These are phyloP conservation scores for Sebastes taczanowskii DNA, from an alignment of 2,797 vertebrate species.

Conservation along the genomic window DNA sequence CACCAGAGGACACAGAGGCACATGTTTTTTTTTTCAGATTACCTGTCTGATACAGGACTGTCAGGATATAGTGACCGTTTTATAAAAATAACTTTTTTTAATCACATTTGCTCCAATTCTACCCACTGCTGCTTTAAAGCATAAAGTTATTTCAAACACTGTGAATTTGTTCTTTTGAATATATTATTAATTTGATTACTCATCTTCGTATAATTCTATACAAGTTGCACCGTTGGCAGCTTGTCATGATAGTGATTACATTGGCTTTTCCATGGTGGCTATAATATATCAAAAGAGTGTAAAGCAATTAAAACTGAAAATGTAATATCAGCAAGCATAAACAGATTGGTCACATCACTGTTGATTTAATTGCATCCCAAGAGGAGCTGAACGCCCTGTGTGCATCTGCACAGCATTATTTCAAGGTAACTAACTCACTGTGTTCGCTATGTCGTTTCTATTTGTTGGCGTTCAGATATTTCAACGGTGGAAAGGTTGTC, in stretches of 20 bases:
- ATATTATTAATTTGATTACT: conserved; percentile 11
- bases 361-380: conserved; percentile 60
- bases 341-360: conserved; percentile 45
- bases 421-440: conserved; percentile 41
- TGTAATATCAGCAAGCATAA: conserved; percentile 63
- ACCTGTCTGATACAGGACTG: no score
- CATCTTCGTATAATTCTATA: conserved; percentile 8
- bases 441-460: conserved; percentile 17
- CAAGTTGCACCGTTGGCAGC: conserved; percentile 32
- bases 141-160: neutral
- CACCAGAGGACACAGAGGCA: no score
- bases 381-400: conserved; percentile 19
- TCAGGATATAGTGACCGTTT: no score
- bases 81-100: no score
- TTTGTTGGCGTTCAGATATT: conserved; percentile 46
- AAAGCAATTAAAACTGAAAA: conserved; percentile 64
- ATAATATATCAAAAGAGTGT: conserved; percentile 46
- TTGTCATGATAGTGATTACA: conserved; percentile 42
- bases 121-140: no score
- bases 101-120: no score
- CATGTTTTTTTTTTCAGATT: no score
- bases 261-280: conserved; percentile 26
- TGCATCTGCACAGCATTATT: conserved; percentile 33
- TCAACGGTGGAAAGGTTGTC: conserved; percentile 45
- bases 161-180: neutral